phyloP scores from a whole-genome alignment of 1,140 invertebrate genomes.

The Vanessa tameamea region DNA sequence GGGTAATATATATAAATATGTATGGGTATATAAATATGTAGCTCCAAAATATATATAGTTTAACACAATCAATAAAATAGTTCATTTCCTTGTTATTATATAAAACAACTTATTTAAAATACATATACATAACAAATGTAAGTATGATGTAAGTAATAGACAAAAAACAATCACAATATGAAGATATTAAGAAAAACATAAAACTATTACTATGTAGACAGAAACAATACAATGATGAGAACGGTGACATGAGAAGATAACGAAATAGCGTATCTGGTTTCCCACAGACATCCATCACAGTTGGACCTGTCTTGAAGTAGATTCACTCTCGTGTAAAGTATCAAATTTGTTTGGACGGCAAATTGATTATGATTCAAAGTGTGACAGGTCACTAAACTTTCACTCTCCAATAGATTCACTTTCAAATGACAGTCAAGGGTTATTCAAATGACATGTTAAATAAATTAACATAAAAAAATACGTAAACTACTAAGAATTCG shows the following conservation, averaged over 20 bases:
- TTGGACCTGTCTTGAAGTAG: constrained; percentile 19
- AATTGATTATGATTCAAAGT: constrained; percentile 34
- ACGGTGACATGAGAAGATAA: constrained; percentile 35
- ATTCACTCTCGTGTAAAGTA: constrained; percentile 13
- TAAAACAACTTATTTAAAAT: too few relatives aligned
- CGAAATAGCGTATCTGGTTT: constrained; percentile 29
- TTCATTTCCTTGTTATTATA: too few relatives aligned
- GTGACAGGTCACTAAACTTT: constrained; percentile 37
- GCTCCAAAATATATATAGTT: too few relatives aligned
- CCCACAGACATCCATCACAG: constrained; percentile 32
- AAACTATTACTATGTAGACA: constrained; percentile 15
- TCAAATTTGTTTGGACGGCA: constrained; percentile 23
- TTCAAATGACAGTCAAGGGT: background rate
- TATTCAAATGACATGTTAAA: background rate
- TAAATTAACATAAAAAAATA: too few relatives aligned
- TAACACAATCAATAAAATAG: too few relatives aligned
- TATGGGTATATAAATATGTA: too few relatives aligned
- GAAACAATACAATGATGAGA: constrained; percentile 34
- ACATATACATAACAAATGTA: too few relatives aligned
- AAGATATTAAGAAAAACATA: constrained; percentile 10
- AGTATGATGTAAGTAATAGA: too few relatives aligned
- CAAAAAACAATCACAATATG: too few relatives aligned
- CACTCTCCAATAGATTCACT: constrained; percentile 27
- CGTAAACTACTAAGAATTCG: too few relatives aligned
- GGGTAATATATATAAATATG: too few relatives aligned